These are phyloP conservation scores for Engystomops pustulosus DNA, from an alignment of 2,113 vertebrate species.

Conservation along the genomic window DNA sequence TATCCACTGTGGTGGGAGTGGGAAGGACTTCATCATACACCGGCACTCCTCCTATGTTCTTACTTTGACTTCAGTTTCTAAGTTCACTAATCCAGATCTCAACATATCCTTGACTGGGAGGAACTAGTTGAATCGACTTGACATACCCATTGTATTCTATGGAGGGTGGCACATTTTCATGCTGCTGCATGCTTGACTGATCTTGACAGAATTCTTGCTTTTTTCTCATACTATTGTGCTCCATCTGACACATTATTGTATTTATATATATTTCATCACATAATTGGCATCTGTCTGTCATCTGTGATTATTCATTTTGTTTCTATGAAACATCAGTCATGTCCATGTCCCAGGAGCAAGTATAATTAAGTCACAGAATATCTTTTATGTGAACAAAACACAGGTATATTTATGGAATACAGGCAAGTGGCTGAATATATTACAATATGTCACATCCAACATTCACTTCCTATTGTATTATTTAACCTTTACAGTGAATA, in stretches of 20 bases:
- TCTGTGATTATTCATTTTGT: conserved; percentile 3
- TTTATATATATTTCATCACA: neutral
- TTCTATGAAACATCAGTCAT: neutral
- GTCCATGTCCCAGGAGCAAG: neutral
- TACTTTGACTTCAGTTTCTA: too few species aligned
- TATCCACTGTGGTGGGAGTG: too few species aligned
- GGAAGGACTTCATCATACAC: too few species aligned
- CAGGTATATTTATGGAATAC: conserved; percentile 4
- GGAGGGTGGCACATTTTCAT: neutral
- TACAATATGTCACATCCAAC: neutral
- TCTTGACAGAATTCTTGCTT: neutral
- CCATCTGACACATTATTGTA: neutral
- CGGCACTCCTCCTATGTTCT: too few species aligned
- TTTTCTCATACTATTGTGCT: too few species aligned
- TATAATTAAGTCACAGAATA: conserved; percentile 33
- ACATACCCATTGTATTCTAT: neutral
- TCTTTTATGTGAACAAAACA: conserved; percentile 40
- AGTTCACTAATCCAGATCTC: too few species aligned
- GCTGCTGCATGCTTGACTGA: neutral
- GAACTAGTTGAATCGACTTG: neutral
- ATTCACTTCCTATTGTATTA: conserved; percentile 9
- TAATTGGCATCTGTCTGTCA: conserved; percentile 27
- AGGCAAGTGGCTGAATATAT: neutral
- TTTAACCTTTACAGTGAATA: neutral
- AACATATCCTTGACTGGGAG: neutral